Evolutionary conservation across 1,140 invertebrate species (phyloP).

Genomic region (Bactericera cockerelli): DNA sequence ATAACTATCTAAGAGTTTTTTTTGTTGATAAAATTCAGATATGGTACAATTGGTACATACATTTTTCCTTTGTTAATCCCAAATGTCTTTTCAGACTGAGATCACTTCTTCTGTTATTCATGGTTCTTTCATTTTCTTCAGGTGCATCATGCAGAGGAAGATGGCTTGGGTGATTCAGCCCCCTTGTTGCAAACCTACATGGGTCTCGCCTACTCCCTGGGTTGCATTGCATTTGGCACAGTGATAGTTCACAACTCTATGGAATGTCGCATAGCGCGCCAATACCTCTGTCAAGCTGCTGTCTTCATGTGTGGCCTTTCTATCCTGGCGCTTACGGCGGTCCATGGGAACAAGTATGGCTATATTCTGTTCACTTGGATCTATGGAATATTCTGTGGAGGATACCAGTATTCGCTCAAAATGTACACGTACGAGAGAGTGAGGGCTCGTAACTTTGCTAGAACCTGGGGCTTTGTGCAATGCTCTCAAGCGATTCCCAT

Average conservation of each 20-base stretch:
- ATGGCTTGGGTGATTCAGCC: constrained; percentile 49
- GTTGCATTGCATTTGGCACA: constrained; percentile 62
- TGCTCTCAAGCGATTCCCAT: constrained; percentile 72
- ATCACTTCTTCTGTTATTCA: too few species aligned
- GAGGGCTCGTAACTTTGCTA: constrained; percentile 64
- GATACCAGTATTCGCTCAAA: constrained; percentile 73
- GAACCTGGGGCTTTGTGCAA: constrained; percentile 81
- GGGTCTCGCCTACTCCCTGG: constrained; percentile 65
- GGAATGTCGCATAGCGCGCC: constrained; percentile 68
- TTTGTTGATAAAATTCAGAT: too few species aligned
- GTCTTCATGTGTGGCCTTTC: constrained; percentile 62
- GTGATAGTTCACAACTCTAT: constrained; percentile 64
- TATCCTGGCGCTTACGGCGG: constrained; percentile 64
- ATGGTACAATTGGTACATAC: too few species aligned
- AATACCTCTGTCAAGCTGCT: constrained; percentile 61
- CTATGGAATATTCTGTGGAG: constrained; percentile 65
- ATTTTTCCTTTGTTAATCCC: too few species aligned
- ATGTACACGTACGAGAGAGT: constrained; percentile 79
- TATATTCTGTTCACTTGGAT: constrained; percentile 72
- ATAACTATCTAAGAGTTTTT: too few species aligned
- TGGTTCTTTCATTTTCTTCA: too few species aligned
- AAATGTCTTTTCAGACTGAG: too few species aligned
- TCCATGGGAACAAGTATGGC: constrained; percentile 52
- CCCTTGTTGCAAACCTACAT: constrained; percentile 61
- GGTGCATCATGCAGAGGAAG: constrained; percentile 57